Conservation (phyloP, 2,113 vertebrate species). For the Acanthochromis polyacanthus region DNA sequence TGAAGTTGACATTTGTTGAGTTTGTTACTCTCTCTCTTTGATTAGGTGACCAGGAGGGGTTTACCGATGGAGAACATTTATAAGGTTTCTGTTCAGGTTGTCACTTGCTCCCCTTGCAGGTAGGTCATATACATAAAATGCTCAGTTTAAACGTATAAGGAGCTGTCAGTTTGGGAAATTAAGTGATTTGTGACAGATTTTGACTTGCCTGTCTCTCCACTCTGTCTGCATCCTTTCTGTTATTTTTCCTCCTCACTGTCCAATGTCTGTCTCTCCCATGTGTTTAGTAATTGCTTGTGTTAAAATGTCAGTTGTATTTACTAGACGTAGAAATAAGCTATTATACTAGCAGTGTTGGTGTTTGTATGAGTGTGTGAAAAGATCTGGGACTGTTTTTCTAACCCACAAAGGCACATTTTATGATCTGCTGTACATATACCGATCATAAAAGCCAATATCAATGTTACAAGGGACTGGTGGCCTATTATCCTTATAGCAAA, state of each 20-base stretch:
- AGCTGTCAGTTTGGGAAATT: not conserved
- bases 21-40: conserved; percentile 33
- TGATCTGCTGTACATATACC: not conserved
- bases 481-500: not conserved
- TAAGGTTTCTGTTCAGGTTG: conserved; percentile 85
- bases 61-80: conserved; percentile 84
- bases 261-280: no score
- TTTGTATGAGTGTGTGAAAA: not conserved
- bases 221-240: not conserved
- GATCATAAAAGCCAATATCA: not conserved
- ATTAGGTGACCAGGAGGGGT: conserved; percentile 85
- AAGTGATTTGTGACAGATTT: not conserved
- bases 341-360: not conserved
- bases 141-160: not conserved
- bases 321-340: not conserved
- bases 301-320: not conserved
- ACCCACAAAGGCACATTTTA: not conserved
- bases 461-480: not conserved
- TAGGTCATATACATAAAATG: conserved; percentile 62
- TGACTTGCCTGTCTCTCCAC: not conserved
- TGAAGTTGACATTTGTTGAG: conserved; percentile 26
- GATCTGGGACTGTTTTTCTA: not conserved
- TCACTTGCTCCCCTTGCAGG: conserved; percentile 93
- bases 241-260: no score
- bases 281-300: not conserved